A percentile compares a stretch with the other conserved stretches of the same genome.
Evolutionary conservation across 2,113 vertebrate species (phyloP).

Genomic region (Dasyprocta punctata): DNA sequence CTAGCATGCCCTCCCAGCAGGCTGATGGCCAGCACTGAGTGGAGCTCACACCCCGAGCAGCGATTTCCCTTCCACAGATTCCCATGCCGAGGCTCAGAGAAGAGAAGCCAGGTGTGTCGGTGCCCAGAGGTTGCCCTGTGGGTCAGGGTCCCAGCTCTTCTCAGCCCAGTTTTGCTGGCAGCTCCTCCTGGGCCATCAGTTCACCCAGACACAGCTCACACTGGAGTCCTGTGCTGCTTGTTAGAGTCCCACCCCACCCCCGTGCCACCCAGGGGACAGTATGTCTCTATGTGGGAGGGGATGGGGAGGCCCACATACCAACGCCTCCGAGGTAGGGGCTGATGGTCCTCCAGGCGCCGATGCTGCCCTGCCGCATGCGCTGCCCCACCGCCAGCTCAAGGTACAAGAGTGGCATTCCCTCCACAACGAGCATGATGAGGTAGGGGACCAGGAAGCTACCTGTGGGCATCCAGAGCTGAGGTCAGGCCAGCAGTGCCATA

Average conservation of each 20-base stretch:
- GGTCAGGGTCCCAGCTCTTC: not conserved
- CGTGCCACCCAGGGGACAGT: not conserved
- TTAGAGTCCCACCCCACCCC: too few relatives aligned
- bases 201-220: not conserved
- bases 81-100: too few relatives aligned
- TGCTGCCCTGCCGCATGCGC: constrained; percentile 94
- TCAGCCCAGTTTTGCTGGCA: not conserved
- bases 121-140: not conserved
- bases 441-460: constrained; percentile 96
- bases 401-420: constrained; percentile 94
- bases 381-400: constrained; percentile 96
- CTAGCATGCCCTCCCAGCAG: not conserved
- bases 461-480: constrained; percentile 74
- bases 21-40: not conserved
- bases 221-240: too few relatives aligned
- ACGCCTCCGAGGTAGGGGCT: constrained; percentile 94
- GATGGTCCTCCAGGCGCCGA: constrained; percentile 93
- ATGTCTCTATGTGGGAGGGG: not conserved
- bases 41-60: not conserved
- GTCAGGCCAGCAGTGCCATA: not conserved
- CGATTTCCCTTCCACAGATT: too few relatives aligned
- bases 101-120: not conserved
- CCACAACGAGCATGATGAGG: constrained; percentile 92
- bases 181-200: not conserved
- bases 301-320: constrained; percentile 85